Percentiles rank a stretch among this genome's conserved stretches.
Evolutionary conservation across 2,113 vertebrate species (phyloP).

Genomic region (Pleuronectes platessa): DNA sequence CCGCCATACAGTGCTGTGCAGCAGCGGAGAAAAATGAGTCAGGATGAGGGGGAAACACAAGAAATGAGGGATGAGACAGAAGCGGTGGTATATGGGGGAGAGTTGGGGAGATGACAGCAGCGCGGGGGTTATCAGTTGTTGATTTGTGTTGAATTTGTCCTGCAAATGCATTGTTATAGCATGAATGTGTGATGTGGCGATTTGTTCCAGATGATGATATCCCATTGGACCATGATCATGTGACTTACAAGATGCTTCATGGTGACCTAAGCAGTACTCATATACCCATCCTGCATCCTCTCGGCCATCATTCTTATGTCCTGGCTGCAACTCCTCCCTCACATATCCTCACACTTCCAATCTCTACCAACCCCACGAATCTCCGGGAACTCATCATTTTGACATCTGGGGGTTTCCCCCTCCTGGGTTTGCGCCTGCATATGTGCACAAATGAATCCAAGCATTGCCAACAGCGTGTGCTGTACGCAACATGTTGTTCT

Average conservation of each 20-base stretch:
- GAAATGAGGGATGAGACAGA: slow-evolving; percentile 35
- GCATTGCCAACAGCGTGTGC: slow-evolving; percentile 35
- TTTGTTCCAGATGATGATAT: slow-evolving; percentile 67
- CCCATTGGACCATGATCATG: slow-evolving; percentile 25
- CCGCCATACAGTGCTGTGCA: slow-evolving; percentile 40
- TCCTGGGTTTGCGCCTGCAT: slow-evolving; percentile 5
- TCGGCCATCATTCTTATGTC: slow-evolving; percentile 20
- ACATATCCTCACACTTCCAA: slow-evolving; percentile 17
- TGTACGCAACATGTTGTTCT: slow-evolving; percentile 34
- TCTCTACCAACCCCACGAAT: slow-evolving; percentile 18
- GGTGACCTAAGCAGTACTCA: slow-evolving; percentile 29
- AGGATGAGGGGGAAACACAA: slow-evolving; percentile 25
- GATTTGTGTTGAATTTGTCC: slow-evolving; percentile 51
- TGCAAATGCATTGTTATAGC: slow-evolving; percentile 43
- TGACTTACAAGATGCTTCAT: slow-evolving; percentile 46
- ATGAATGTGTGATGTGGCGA: slow-evolving; percentile 41
- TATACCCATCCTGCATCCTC: slow-evolving; percentile 22
- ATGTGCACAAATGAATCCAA: slow-evolving; percentile 40
- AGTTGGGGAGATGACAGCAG: slow-evolving; percentile 27
- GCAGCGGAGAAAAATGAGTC: slow-evolving; percentile 46
- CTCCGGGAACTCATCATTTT: slow-evolving; percentile 39
- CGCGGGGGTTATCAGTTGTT: slow-evolving; percentile 42
- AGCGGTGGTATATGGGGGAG: slow-evolving; percentile 13
- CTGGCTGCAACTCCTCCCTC: neutral
- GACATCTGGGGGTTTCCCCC: slow-evolving; percentile 12